Conservation (phyloP, 2,888 invertebrate species). For the Eulithis testata region DNA sequence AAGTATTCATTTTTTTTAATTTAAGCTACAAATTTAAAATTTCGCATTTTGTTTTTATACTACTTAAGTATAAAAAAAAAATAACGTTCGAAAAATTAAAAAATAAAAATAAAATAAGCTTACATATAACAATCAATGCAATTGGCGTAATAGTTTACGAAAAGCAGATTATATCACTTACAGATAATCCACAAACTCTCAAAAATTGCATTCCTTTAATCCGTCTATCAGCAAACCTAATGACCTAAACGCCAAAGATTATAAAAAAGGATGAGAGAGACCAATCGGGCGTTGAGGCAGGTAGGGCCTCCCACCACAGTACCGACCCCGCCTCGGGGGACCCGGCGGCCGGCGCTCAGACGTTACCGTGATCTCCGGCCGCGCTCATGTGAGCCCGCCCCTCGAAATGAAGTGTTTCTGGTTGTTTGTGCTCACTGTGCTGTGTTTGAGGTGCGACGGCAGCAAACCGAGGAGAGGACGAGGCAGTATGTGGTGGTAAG, state of each 20-base stretch:
- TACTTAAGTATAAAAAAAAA: too few species aligned
- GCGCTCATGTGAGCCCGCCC: conserved; percentile 80
- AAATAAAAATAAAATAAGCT: background rate
- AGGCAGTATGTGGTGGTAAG: conserved; percentile 97
- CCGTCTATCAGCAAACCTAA: conserved; percentile 54
- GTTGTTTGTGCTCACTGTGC: conserved; percentile 81
- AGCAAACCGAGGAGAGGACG: conserved; percentile 91
- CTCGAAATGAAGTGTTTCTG: conserved; percentile 82
- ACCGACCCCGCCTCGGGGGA: conserved; percentile 71
- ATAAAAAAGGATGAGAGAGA: conserved; percentile 57
- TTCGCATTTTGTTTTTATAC: too few species aligned
- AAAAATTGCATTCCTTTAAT: conserved; percentile 42
- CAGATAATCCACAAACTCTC: conserved; percentile 29
- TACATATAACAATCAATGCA: conserved; percentile 2
- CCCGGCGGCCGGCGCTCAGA: conserved; percentile 59
- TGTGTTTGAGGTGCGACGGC: conserved; percentile 79
- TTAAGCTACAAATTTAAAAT: too few species aligned
- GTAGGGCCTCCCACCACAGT: conserved; percentile 75
- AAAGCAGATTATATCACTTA: conserved; percentile 22
- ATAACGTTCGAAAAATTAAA: too few species aligned
- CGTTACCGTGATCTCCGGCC: conserved; percentile 69
- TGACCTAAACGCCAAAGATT: conserved; percentile 60
- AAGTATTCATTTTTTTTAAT: too few species aligned
- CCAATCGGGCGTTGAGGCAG: conserved; percentile 74
- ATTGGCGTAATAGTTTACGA: conserved; percentile 18